phyloP scores from a whole-genome alignment of 2,113 vertebrate genomes.

The Morphnarchus princeps region DNA sequence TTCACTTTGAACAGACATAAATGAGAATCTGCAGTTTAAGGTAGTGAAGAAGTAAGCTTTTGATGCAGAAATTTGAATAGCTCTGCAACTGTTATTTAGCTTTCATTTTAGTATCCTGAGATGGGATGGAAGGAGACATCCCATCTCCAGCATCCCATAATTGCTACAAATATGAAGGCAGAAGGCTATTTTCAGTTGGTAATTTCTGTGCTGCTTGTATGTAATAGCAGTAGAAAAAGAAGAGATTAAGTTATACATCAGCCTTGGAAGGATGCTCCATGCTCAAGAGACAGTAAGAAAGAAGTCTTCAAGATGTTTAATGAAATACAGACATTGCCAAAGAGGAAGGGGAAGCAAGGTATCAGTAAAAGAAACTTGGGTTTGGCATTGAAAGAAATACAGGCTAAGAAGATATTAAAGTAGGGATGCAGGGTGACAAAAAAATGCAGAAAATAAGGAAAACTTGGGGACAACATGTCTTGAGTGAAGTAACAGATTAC shows the following conservation, averaged over 20 bases:
- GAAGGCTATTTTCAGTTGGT: not conserved
- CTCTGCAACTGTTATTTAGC: not conserved
- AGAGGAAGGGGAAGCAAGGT: not conserved
- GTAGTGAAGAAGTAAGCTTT: not conserved
- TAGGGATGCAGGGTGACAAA: not conserved
- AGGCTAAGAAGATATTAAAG: not conserved
- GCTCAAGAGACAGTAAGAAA: not conserved
- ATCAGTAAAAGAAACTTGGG: not conserved
- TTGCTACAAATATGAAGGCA: not conserved
- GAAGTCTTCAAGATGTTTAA: not conserved
- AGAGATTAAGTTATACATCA: not conserved
- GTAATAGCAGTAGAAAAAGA: not conserved
- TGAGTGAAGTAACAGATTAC: not conserved
- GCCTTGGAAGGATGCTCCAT: not conserved
- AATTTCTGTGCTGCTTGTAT: not conserved
- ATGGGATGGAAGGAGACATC: not conserved
- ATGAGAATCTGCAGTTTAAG: not conserved
- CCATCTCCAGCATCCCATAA: not conserved
- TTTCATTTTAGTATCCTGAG: not conserved
- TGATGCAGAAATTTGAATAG: not conserved
- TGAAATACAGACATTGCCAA: not conserved
- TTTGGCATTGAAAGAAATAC: not conserved
- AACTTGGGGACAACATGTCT: not conserved
- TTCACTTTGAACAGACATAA: constrained; percentile 1
- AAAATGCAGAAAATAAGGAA: not conserved